Evolutionary conservation across 1,140 invertebrate species (phyloP), one percentile per base, ranked within the genome.

Genomic region (Drosophila navojoa): DNA sequence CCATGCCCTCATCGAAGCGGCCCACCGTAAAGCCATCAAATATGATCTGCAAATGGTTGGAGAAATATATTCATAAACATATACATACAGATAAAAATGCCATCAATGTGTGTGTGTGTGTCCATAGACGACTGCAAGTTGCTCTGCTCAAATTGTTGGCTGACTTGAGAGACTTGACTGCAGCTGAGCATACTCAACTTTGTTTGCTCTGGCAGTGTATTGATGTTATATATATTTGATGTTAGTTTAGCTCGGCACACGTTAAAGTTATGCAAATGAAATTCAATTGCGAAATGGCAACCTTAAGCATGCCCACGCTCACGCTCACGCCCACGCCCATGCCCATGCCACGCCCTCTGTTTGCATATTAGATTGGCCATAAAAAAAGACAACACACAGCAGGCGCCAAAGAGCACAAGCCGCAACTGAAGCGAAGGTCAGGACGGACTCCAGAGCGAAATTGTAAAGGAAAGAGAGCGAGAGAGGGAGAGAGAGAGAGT

Each of bases 1-100:
- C 90, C 89, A 92, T 90, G 72, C 91, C 91, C 79, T 92, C 91
- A 54, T 96, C 95, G 81, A 96, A 95, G 47, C 95, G 93, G 0
- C 96, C 96, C 58, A 97, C 94, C 77, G 95, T 95, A 92, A 97
- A 97, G 61, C 96, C 95, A 84, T 97, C 96, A 93, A 97, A 97
- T 58, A 96, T 94, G 29, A 97, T 92, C 94, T 96, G 94, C 22
- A 93, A 76, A 60, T 53, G 40, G 49, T 72, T 60, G 22, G 40
- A 40, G 10, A 67, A 53, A 54, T 11, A 32, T n/a, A 44, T 63
- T 40, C n/a, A 27, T 32, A 32, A 63, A 45, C 44, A 6, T 11
- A 53, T 19, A 19, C 19, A 19, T 19, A 47, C 42, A 15, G 42
- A 44, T 44, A 44, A 44, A 44, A 44, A 44, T 44, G 42, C 42